phyloP scores from a whole-genome alignment of 2,797 vertebrate genomes.

The Centroberyx gerrardi region DNA sequence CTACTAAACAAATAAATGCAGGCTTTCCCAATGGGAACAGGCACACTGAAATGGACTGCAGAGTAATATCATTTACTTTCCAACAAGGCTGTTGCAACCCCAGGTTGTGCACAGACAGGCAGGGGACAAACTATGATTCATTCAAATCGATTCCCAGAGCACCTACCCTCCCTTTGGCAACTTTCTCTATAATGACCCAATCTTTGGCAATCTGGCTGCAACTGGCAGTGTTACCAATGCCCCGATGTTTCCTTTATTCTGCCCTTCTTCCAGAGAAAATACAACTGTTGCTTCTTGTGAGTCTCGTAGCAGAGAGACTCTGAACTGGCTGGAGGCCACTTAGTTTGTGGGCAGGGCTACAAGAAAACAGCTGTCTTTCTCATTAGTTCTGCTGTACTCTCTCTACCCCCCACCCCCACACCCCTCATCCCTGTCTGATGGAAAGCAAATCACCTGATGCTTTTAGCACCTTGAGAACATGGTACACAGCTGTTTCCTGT shows the following conservation, averaged over 20 bases:
- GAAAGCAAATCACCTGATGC: constrained; percentile 76
- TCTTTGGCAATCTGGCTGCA: constrained; percentile 45
- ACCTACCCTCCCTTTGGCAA: constrained; percentile 54
- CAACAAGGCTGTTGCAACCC: constrained; percentile 16
- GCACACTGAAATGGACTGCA: neutral
- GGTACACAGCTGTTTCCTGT: constrained; percentile 82
- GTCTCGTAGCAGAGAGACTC: constrained; percentile 43
- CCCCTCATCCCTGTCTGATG: constrained; percentile 42
- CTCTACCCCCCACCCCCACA: constrained; percentile 20
- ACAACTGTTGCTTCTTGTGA: constrained; percentile 48
- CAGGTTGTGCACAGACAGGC: constrained; percentile 37
- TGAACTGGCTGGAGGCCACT: constrained; percentile 61
- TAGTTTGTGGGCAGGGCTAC: constrained; percentile 72
- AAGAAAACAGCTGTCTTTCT: constrained; percentile 82
- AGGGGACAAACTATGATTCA: constrained; percentile 47
- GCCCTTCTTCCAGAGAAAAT: constrained; percentile 53
- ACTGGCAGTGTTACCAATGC: constrained; percentile 44
- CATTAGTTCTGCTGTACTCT: constrained; percentile 60
- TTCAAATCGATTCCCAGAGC: constrained; percentile 42
- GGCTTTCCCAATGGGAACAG: neutral
- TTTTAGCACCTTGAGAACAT: constrained; percentile 71
- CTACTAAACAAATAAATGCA: neutral
- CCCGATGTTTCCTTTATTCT: constrained; percentile 47
- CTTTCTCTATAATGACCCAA: constrained; percentile 55
- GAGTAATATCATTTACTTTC: constrained; percentile 3